Evolutionary conservation across 2,113 vertebrate species (phyloP), one percentile per base, ranked within the genome.

Genomic region (Cebus imitator): DNA sequence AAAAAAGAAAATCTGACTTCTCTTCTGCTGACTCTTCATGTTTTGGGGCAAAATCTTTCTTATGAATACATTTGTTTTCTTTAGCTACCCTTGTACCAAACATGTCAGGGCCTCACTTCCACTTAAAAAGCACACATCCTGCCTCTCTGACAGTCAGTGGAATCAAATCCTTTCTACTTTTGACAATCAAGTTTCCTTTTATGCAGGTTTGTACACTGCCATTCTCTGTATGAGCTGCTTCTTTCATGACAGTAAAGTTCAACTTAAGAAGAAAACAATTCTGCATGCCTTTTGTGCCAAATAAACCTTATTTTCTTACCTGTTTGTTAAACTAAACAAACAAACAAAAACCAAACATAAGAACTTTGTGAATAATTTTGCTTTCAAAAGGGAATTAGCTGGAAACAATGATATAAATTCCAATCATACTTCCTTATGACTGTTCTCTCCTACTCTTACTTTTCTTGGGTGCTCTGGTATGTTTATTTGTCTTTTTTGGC

Each of bases 301-400:
- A 72, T 16, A 84, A 85, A 79, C 5, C 0, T 40, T 87, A 17
- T 89, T 50, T 3, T 32, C 17, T 87, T 75, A 21, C 30, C 6
- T 0, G 17, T 50, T 50, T 85, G 20, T 27, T 43, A 73, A 76
- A 78, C 13, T 48, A 82, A 85, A 76, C 82, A 80, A 32, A 43
- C 30, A 52, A 58, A 9, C 25, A 35, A 43, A 55, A 37, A 55
- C 16, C 52, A 52, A 52, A 52, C 52, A 52, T 52, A 97, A 64
- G 8, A 92, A 75, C 18, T 92, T 84, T 85, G 37, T 91, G 50
- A 88, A 79, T 80, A 21, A 78, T 40, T 10, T 72, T 81, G 27
- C 50, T 94, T 92, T 92, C 61, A 90, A 95, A 80, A 87, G 52
- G 20, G n/a, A 85, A 85, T 85, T 68, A 90, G 13, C 48, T 58